Percentiles rank a stretch among this genome's conserved stretches.
phyloP scores from a whole-genome alignment of 2,113 vertebrate genomes.

The Desmodus rotundus region DNA sequence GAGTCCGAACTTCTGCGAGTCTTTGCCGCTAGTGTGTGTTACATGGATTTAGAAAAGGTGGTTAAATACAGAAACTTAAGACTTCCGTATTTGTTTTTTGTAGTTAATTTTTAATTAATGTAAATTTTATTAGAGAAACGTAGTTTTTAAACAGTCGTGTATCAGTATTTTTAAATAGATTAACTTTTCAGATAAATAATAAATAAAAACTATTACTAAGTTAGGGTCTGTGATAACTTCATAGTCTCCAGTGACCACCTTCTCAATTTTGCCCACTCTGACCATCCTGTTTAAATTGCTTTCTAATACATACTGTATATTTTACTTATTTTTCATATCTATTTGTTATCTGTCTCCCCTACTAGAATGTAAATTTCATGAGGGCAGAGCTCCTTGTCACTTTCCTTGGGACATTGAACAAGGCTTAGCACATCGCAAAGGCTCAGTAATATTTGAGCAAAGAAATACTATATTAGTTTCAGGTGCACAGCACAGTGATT shows the following conservation, averaged over 20 bases:
- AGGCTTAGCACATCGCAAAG: neutral
- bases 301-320: neutral
- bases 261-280: accelerated
- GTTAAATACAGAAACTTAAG: neutral
- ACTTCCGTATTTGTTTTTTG: neutral
- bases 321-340: neutral
- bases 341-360: neutral
- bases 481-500: neutral
- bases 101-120: neutral
- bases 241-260: neutral
- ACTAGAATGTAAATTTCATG: neutral
- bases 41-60: neutral
- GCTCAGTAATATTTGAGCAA: neutral
- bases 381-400: neutral
- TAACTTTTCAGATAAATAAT: neutral
- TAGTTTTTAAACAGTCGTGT: neutral
- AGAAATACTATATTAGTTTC: neutral
- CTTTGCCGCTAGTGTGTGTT: neutral
- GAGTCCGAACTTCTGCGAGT: neutral
- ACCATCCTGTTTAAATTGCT: neutral
- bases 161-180: neutral
- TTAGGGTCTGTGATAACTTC: neutral
- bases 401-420: neutral
- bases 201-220: neutral
- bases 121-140: slow-evolving; percentile 57